A percentile compares a stretch with the other conserved stretches of the same genome.
Conservation (phyloP, 2,797 vertebrate genomes). For the Calcarius lapponicus region DNA sequence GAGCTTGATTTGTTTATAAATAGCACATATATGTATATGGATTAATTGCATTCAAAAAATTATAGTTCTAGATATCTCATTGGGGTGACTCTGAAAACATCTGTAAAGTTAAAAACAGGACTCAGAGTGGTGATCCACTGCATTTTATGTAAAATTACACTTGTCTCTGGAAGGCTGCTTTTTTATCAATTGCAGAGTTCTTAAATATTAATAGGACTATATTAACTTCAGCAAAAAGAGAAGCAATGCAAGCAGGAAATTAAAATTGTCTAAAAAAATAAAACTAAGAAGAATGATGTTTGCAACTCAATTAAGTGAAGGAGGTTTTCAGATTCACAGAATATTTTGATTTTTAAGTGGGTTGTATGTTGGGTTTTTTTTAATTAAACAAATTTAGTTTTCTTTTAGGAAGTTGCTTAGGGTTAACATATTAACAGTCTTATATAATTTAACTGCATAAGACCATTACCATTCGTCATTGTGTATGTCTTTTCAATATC, state of each 20-base stretch:
- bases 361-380: neutral
- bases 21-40: neutral
- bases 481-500: neutral
- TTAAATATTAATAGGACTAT: neutral
- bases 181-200: neutral
- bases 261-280: neutral
- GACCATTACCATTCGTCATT: neutral
- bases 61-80: neutral
- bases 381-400: neutral
- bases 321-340: neutral
- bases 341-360: neutral
- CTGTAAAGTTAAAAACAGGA: neutral
- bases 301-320: neutral
- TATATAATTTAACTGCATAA: neutral
- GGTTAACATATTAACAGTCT: neutral
- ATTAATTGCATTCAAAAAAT: neutral
- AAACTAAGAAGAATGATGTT: neutral
- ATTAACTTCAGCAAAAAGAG: neutral
- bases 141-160: neutral
- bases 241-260: neutral
- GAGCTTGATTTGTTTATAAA: neutral
- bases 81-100: neutral
- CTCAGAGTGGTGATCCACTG: neutral
- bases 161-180: fast-evolving
- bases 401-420: neutral